Base-by-base conservation (phyloP, 2,113 vertebrate species). In the Nestor notabilis region DNA sequence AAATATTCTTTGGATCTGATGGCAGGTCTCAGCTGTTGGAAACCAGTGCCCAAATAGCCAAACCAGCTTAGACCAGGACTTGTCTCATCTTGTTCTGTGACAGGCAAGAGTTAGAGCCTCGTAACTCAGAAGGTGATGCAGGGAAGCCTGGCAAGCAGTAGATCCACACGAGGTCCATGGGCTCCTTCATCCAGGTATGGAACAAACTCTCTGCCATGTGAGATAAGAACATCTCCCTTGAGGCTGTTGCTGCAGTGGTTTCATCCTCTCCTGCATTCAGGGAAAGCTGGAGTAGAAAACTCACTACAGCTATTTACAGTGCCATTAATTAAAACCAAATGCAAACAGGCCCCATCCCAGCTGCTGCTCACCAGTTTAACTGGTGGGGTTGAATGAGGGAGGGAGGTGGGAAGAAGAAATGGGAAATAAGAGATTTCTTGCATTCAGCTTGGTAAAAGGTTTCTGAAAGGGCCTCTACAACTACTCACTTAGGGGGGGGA, bases 301-400 rank as follows among this genome's bases (percentile, higher is more conserved):
- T 33, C 47, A 35, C 55, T 39, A 5, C 50, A 66, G 7, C 41
- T 66, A 5, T 39, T 69, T 35, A n/a, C 16, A 19, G 15, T n/a
- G 19, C 11, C 8, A 71, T 3, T 21, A 90, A 41, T 1, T 6
- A 61, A 63, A 83, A 6, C 1, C 3, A 9, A 56, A 53, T 1
- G 31, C 64, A 41, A 84, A 43, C 47, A 83, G 10, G 7, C 16
- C 14, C 12, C 2, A 0, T 19, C 49, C 46, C 68, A 58, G 29
- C 39, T 71, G 58, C 43, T 71, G 12, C 41, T 74, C n/a, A 53
- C 35, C n/a, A 53, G 1, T 63, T 81, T 16, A 53, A 46, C 31
- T 31, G 37, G 19, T 0, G 0, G 19, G 2, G 7, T 25, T 0
- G 0, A 31, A 28, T 10, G 2, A 9, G 37, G 50, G 74, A 58